Base-by-base conservation (phyloP, 1,140 invertebrate species). In the Zaprionus davidi region DNA sequence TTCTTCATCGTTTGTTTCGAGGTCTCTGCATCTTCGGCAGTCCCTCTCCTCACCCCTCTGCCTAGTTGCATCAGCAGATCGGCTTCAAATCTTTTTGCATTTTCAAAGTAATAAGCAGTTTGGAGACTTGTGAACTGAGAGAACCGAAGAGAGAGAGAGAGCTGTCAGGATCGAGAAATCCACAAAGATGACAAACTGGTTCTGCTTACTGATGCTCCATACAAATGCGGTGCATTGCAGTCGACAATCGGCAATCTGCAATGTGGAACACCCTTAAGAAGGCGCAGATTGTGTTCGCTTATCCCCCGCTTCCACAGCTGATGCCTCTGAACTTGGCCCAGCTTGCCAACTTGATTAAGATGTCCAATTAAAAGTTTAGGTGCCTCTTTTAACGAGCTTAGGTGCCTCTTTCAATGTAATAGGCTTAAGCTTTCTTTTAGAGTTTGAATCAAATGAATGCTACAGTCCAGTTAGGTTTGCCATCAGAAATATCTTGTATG, bases 11-110 rank as follows among this genome's bases (percentile, higher is more conserved):
- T 66, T 82, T 73, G 67, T 74, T 67, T 31, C 34, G 64, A 5
- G 41, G 22, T 41, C 26, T 31, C 26, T 36, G 22, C 15, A 44
- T n/a, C 20, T 22, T 31, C 28, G 7, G 26, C 38, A 28, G 5
- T 15, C 24, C 20, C 17, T 20, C 20, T 31, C 24, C 38, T 15
- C 4, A 22, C 41, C 24, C 28, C 28, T 38, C 53, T 46, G n/a
- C 7, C 41, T 46, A 46, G 36, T 20, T 17, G 20, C 41, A 20
- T 59, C 31, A 34, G 82, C 77, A 70, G 72, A 79, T 66, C 38
- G 46, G 72, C 81, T 82, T 83, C 84, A 87, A 87, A 86, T 87
- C 81, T 67, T 53, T 73, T 63, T 66, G 78, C 69, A 80, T 62
- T 74, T 73, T 44, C 34, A 11, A 65, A 55, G 56, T 68, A 73